Evolutionary conservation across 2,888 invertebrate genomes (phyloP), one percentile per base, ranked within the genome.

Genomic region (Mallateleia sp.): DNA sequence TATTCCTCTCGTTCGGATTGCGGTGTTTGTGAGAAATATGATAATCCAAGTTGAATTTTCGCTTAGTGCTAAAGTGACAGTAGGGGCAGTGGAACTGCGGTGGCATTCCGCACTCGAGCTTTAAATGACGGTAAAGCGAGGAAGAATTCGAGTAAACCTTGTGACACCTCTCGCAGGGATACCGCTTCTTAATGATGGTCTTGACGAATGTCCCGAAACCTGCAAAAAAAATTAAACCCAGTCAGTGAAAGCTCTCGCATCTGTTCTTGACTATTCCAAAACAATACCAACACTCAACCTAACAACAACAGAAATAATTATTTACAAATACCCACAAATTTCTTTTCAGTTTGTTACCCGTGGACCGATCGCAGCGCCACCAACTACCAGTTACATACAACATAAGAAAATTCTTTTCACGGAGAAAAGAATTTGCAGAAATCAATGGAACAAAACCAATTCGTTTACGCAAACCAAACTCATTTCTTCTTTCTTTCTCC

Each of bases 101-200:
- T n/a, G 92, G 93, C 81, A 93, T 93, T 15, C 95, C 95, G 85
- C 95, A 95, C 88, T 95, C 95, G 77, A 94, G 92, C 80, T 93
- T 93, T 79, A 94, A 87, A 89, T 95, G 95, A 42, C 95, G 93
- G 28, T 92, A 91, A 52, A 95, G 94, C 69, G 96, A 96, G 0
- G 96, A 96, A 89, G 96, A 96, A 82, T 96, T 95, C 86, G 96
- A 95, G 92, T 96, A 96, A 85, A 95, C 96, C 94, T 96, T 96
- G 90, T 95, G 95, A 91, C 96, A 97, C 64, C 96, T 95, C 84
- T 94, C 94, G 92, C 96, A 96, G 0, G 89, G 90, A 54, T 89
- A 93, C 56, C 67, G 81, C 80, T 86, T 88, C 75, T 87, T 86
- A 69, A 84, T 69, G 6, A 75, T 25, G 0, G 79, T 47, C 58